Evolutionary conservation across 2,113 vertebrate species (phyloP), one percentile per base, ranked within the genome.

Genomic region (Callaeas wilsoni): DNA sequence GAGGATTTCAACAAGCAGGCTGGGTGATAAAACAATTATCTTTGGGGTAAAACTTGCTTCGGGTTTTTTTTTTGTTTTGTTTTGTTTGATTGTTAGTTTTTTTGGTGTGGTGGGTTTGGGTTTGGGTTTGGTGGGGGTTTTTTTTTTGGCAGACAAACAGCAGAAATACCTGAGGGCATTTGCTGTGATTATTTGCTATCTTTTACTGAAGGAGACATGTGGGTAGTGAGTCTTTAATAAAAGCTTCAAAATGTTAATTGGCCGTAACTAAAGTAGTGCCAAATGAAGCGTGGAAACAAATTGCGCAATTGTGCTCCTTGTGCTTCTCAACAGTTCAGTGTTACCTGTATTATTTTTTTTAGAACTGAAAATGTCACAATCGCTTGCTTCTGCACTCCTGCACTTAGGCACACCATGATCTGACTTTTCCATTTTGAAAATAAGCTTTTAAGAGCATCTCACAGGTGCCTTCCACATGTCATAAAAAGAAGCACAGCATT

Each of bases 401-500:
- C 44, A 26, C 63, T 62, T 41, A 17, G 21, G 73, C 77, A 78
- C 59, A 83, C 69, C 68, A 11, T 42, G 85, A 65, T 62, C 39
- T 74, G 47, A 46, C 55, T 77, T 89, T 70, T 42, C 60, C 42
- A 44, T 62, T 89, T 55, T 42, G 73, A 84, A 92, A 92, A 92
- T 30, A 74, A 42, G 33, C 29, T 55, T 79, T 73, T 53, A 23
- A 77, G 41, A 35, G n/a, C 21, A 56, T 69, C 33, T 84, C 52
- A 42, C 79, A 94, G 68, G 47, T 88, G 68, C 39, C 42, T 79
- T 81, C 69, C 83, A 90, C 33, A 33, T 89, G 80, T 55, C 77
- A 9, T 25, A 37, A 81, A 47, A 26, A 33, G 33, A 71, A 65
- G 29, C n/a, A 39, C 23, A 69, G 59, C 27, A 33, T 71, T 70